These are phyloP conservation scores for Brachyhypopomus occidentalis DNA, from an alignment of 2,113 vertebrate genomes.

Conservation along the genomic window DNA sequence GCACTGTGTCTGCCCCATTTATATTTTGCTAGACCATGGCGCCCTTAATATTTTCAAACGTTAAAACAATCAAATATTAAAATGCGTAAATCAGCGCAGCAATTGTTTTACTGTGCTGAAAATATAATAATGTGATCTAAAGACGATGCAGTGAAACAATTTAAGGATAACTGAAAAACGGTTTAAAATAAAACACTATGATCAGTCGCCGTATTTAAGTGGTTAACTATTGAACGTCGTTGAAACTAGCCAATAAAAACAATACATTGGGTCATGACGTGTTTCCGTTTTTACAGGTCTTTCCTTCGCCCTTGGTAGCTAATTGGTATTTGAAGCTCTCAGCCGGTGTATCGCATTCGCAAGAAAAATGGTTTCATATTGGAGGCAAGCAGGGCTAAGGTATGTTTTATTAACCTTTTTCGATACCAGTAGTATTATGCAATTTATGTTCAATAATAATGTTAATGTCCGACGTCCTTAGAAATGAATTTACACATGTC, in stretches of 20 bases:
- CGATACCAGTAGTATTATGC: background rate
- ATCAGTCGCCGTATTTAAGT: background rate
- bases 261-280: background rate
- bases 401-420: background rate
- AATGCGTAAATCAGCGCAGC: too few species aligned
- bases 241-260: background rate
- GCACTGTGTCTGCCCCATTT: too few species aligned
- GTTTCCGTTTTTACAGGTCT: background rate
- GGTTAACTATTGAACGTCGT: background rate
- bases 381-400: conserved; percentile 53
- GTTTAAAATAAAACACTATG: too few species aligned
- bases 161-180: too few species aligned
- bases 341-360: conserved; percentile 52
- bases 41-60: too few species aligned
- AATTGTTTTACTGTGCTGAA: too few species aligned
- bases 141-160: too few species aligned
- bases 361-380: conserved; percentile 52
- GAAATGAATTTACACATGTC: background rate
- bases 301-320: background rate
- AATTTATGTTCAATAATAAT: too few species aligned
- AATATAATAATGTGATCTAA: too few species aligned
- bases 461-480: background rate
- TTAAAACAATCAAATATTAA: too few species aligned
- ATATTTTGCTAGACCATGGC: too few species aligned
- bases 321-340: conserved; percentile 32